Base-by-base conservation (phyloP, 2,888 invertebrate species). In the Asteroscopus sphinx region DNA sequence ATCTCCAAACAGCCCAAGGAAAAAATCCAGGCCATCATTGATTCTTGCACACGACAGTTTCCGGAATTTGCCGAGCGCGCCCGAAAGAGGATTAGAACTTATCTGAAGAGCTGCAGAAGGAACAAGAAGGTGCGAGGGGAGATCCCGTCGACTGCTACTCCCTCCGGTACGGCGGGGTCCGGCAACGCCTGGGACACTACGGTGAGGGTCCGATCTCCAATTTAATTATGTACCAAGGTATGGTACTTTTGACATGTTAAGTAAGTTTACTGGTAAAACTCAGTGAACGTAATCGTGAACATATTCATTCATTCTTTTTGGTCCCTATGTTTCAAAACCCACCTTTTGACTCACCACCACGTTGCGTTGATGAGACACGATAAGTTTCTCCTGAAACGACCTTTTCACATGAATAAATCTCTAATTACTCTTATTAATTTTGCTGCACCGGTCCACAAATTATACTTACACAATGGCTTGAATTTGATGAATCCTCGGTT, bases 1-100 rank as follows among this genome's bases (percentile, higher is more conserved):
- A 99, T 99, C 83, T 99, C 99, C 48, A 98, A 99, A 87, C 99
- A 99, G 92, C 99, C 99, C 7, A 99, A 99, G 88, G 99, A 99
- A 89, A 99, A 99, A 94, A 98, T 99, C 75, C 99, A 99, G 86
- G 99, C 99, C 15, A 99, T 99, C 86, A 98, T 99, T 68, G 99
- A 99, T 89, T 99, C 99, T 15, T 99, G 99, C 93, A 98, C 98
- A 65, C 95, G 99, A 77, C 99, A 99, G 94, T 99, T 99, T 87
- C 99, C 99, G 59, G 99, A 99, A 92, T 99, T 99, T 84, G 98
- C 98, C 58, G 98, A 99, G 87, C 96, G 99, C 58, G 98, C 99
- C 59, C 96, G 99, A 74, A 99, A 99, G 93, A 95, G 99, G 70
- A 98, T 99, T 86, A 95, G 99, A 73, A 99, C 99, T 52, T 99